These are phyloP conservation scores for Datnioides undecimradiatus DNA, from an alignment of 2,113 vertebrate species.

Conservation along the genomic window DNA sequence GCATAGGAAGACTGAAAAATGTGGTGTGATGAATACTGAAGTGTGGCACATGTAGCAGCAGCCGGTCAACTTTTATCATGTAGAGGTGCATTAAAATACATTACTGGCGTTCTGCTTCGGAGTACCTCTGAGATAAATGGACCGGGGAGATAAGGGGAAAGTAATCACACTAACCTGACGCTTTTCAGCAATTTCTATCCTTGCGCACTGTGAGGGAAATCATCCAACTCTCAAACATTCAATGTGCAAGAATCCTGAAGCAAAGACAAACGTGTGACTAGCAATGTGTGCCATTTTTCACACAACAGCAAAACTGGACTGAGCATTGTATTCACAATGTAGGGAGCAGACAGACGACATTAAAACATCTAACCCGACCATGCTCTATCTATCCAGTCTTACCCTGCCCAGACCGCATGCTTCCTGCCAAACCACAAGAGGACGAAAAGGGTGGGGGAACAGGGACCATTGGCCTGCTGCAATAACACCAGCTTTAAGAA, in stretches of 20 bases:
- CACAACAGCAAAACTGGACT: constrained; percentile 30
- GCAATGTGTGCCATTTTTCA: constrained; percentile 27
- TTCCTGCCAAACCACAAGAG: constrained; percentile 69
- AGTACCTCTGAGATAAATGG: constrained; percentile 66
- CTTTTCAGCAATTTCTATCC: constrained; percentile 59
- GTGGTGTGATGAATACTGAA: constrained; percentile 43
- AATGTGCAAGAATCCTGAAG: constrained; percentile 37
- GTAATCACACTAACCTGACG: constrained; percentile 60
- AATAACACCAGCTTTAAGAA: constrained; percentile 65
- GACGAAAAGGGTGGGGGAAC: constrained; percentile 59
- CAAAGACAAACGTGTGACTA: constrained; percentile 32
- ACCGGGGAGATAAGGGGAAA: constrained; percentile 45
- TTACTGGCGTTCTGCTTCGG: constrained; percentile 48
- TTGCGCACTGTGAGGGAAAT: constrained; percentile 21
- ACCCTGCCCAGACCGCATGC: constrained; percentile 51
- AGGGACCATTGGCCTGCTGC: constrained; percentile 43
- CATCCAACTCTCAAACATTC: constrained; percentile 38
- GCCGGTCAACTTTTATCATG: constrained; percentile 68
- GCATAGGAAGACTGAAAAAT: constrained; percentile 58
- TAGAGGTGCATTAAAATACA: constrained; percentile 67
- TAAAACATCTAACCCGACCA: constrained; percentile 56
- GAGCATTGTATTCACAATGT: constrained; percentile 24
- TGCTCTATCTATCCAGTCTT: constrained; percentile 52
- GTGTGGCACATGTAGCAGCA: constrained; percentile 61
- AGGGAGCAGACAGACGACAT: constrained; percentile 43